Conservation (phyloP, 2,888 invertebrate genomes). For the Caenorhabditis plicata region DNA sequence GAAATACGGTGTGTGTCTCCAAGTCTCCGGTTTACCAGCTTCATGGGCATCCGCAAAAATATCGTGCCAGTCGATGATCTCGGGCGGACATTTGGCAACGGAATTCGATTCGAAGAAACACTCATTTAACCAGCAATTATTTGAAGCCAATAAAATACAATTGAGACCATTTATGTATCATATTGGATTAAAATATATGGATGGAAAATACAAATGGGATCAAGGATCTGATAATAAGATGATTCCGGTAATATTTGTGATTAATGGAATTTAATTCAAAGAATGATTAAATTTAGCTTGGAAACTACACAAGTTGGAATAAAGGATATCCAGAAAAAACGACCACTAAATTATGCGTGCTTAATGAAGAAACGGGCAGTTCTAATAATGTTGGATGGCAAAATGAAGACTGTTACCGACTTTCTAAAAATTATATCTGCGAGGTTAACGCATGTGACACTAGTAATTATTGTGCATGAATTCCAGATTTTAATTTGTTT, state of each 20-base stretch:
- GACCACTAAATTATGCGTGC: neutral
- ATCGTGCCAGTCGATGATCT: neutral
- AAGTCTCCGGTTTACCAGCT: neutral
- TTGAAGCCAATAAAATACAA: neutral
- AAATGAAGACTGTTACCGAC: too few species aligned
- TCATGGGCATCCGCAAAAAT: neutral
- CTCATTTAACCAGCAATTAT: neutral
- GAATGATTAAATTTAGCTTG: too few species aligned
- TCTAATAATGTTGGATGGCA: neutral
- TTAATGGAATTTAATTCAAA: too few species aligned
- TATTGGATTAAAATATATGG: neutral
- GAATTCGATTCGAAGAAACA: neutral
- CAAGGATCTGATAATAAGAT: neutral
- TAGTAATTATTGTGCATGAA: too few species aligned
- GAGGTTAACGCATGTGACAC: too few species aligned
- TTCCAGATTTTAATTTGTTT: too few species aligned
- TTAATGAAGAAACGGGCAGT: neutral
- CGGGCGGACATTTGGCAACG: neutral
- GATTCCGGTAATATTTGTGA: too few species aligned
- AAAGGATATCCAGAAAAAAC: neutral
- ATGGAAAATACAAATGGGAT: neutral
- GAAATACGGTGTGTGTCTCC: conserved; percentile 3
- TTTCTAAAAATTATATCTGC: too few species aligned
- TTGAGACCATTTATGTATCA: neutral
- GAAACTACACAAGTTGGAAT: too few species aligned